phyloP scores from a whole-genome alignment of 2,888 invertebrate genomes.

The Seira sanloemensis region DNA sequence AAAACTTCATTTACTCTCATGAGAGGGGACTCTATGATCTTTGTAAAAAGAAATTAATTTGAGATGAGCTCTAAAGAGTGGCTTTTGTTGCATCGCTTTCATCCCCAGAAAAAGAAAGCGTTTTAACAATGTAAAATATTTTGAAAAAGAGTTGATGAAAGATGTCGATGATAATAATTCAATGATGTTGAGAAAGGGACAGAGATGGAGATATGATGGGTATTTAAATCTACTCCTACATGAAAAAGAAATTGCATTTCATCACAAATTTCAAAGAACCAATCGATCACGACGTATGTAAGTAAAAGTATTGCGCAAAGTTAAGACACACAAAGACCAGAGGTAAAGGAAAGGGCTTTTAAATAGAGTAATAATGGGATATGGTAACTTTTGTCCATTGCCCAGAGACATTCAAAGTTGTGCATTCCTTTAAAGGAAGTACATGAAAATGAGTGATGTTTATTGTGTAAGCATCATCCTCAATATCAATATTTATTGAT shows the following conservation, averaged over 20 bases:
- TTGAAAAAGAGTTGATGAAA: constrained; percentile 31
- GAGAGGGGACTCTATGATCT: constrained; percentile 10
- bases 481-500: neutral
- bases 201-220: constrained; percentile 10
- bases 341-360: neutral
- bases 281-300: neutral
- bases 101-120: constrained; percentile 25
- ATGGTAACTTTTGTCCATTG: no score
- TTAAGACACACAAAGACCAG: neutral
- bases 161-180: constrained; percentile 24
- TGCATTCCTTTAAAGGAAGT: neutral
- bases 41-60: neutral
- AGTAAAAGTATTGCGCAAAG: constrained; percentile 22
- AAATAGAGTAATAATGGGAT: neutral
- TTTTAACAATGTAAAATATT: constrained; percentile 49
- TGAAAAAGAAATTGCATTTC: constrained; percentile 8
- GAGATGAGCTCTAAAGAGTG: constrained; percentile 27
- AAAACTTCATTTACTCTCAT: constrained; percentile 42
- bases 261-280: constrained; percentile 16
- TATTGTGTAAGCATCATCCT: neutral
- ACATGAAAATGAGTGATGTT: neutral
- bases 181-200: neutral
- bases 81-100: constrained; percentile 44
- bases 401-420: neutral
- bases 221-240: constrained; percentile 19